phyloP scores from a whole-genome alignment of 2,888 invertebrate species.

The Coenonympha glycerion region DNA sequence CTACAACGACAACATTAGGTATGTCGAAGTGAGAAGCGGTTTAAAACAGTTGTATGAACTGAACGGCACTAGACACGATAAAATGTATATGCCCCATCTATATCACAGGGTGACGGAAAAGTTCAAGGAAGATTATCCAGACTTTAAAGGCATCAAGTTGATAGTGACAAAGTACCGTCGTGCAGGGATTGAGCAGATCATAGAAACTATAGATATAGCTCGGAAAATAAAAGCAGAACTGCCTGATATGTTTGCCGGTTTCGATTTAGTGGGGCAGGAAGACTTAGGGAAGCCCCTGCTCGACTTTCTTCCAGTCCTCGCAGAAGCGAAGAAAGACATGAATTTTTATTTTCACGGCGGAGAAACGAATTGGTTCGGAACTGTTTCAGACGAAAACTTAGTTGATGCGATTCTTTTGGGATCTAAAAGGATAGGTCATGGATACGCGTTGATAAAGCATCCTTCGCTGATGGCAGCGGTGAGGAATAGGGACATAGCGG shows the following conservation, averaged over 20 bases:
- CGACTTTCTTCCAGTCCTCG: slow-evolving; percentile 75
- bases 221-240: slow-evolving; percentile 59
- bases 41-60: slow-evolving; percentile 78
- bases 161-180: slow-evolving; percentile 70
- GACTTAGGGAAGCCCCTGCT: slow-evolving; percentile 80
- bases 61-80: slow-evolving; percentile 73
- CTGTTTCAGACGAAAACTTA: slow-evolving; percentile 81
- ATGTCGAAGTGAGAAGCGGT: slow-evolving; percentile 80
- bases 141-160: slow-evolving; percentile 80
- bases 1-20: slow-evolving; percentile 81
- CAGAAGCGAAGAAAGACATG: slow-evolving; percentile 67
- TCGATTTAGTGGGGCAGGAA: slow-evolving; percentile 89
- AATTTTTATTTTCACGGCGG: slow-evolving; percentile 86
- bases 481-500: slow-evolving; percentile 77
- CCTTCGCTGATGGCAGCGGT: slow-evolving; percentile 77
- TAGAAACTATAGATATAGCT: slow-evolving; percentile 52
- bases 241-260: slow-evolving; percentile 83
- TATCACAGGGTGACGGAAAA: slow-evolving; percentile 73
- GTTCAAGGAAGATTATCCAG: slow-evolving; percentile 77
- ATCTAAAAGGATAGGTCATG: slow-evolving; percentile 86
- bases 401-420: slow-evolving; percentile 85
- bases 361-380: slow-evolving; percentile 85
- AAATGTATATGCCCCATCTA: slow-evolving; percentile 70
- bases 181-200: slow-evolving; percentile 48
- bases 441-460: slow-evolving; percentile 83